Evolutionary conservation across 2,797 vertebrate species (phyloP).

Genomic region (Pantherophis vulpinus): DNA sequence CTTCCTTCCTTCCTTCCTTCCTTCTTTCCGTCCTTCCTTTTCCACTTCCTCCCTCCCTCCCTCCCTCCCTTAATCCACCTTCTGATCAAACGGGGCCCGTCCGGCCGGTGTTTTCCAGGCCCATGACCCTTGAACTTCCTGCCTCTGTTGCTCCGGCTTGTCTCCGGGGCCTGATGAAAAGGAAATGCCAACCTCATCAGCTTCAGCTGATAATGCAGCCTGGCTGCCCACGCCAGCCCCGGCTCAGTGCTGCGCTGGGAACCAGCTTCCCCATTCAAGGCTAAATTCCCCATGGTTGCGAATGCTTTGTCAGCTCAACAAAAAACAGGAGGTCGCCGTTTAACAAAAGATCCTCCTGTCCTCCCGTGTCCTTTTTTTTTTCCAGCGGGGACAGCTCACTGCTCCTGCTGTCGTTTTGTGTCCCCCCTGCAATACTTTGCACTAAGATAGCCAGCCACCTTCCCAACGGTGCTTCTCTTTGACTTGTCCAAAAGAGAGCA

Average conservation of each 20-base stretch:
- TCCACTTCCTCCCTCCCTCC: neutral
- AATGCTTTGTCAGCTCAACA: slow-evolving; percentile 21
- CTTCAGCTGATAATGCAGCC: neutral
- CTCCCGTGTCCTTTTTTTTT: neutral
- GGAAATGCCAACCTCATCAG: slow-evolving; percentile 28
- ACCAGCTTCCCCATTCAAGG: slow-evolving; percentile 5
- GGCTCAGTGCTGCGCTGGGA: slow-evolving; percentile 5
- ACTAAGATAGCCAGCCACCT: neutral
- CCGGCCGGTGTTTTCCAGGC: neutral
- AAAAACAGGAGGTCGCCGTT: slow-evolving; percentile 31
- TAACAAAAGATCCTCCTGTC: neutral
- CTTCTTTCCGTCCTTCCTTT: neutral
- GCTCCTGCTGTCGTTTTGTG: neutral
- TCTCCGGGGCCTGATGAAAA: slow-evolving; percentile 14
- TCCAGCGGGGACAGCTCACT: neutral
- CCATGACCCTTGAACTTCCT: slow-evolving; percentile 25
- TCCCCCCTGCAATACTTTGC: neutral
- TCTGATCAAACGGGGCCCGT: neutral
- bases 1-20: neutral
- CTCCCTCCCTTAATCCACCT: neutral
- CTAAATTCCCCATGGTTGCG: slow-evolving; percentile 10
- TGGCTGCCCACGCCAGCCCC: neutral
- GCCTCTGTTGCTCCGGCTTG: slow-evolving; percentile 18
- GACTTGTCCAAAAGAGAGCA: too few relatives aligned
- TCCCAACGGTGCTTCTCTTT: neutral